A percentile compares a stretch with the other conserved stretches of the same genome.
phyloP scores from a whole-genome alignment of 1,140 invertebrate genomes.

The Augochlora pura region DNA sequence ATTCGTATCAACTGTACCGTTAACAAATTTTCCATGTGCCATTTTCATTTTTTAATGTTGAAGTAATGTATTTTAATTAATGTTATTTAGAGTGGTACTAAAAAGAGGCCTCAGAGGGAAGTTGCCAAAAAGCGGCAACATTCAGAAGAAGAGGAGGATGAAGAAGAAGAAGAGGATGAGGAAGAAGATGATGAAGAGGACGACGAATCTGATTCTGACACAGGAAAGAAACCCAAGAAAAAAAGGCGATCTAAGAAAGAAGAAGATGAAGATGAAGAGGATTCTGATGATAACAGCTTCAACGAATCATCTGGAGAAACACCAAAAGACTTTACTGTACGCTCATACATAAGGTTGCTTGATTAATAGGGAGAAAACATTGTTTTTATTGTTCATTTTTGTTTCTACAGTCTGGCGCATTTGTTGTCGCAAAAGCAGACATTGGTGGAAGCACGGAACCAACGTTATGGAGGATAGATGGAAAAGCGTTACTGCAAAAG shows the following conservation, averaged over 20 bases:
- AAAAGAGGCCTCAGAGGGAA: constrained; percentile 74
- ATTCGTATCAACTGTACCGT: no score
- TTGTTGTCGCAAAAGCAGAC: constrained; percentile 85
- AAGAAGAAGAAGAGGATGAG: constrained; percentile 77
- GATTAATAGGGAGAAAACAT: not conserved
- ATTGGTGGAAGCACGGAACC: constrained; percentile 82
- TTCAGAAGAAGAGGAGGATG: constrained; percentile 76
- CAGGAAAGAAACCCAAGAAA: constrained; percentile 74
- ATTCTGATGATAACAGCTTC: constrained; percentile 78
- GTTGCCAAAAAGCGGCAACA: constrained; percentile 76
- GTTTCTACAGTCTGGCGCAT: constrained; percentile 86
- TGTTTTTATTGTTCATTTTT: constrained; percentile 71
- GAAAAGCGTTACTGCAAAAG: constrained; percentile 88
- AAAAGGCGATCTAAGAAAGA: constrained; percentile 76
- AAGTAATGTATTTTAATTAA: not conserved
- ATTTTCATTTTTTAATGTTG: not conserved
- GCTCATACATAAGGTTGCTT: not conserved
- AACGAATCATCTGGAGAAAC: constrained; percentile 74
- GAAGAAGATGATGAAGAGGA: constrained; percentile 77
- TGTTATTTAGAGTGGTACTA: constrained; percentile 64
- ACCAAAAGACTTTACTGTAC: constrained; percentile 79
- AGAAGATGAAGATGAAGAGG: constrained; percentile 79
- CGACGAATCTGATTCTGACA: constrained; percentile 74
- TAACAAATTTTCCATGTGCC: not conserved
- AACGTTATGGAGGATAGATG: constrained; percentile 90